Conservation (phyloP, 2,888 invertebrate genomes). For the Cactoblastis cactorum region DNA sequence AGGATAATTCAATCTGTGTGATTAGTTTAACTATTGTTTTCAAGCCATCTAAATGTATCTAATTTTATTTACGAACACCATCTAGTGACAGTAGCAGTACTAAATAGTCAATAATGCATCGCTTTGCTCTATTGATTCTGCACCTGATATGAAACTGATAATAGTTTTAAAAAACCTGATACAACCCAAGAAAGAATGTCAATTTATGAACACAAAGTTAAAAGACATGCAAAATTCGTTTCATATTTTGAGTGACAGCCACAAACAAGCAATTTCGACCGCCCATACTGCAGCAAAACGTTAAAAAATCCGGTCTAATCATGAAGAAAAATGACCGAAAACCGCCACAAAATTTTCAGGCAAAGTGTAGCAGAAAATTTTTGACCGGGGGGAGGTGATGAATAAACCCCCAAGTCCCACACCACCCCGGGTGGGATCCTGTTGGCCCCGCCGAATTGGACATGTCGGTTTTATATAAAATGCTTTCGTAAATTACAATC, state of each 20-base stretch:
- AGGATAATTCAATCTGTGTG: no score
- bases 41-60: no score
- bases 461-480: neutral
- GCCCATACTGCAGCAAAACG: neutral
- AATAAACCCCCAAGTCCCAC: constrained; percentile 27
- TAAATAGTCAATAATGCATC: no score
- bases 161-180: neutral
- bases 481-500: constrained; percentile 11
- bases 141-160: no score
- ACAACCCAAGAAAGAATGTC: neutral
- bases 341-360: constrained; percentile 16
- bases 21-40: no score
- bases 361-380: constrained; percentile 18
- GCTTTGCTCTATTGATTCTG: no score
- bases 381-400: constrained; percentile 26
- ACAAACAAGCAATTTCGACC: neutral
- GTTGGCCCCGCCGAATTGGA: neutral
- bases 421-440: neutral
- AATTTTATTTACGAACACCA: no score
- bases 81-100: no score
- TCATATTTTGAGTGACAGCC: neutral
- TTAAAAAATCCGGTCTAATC: constrained; percentile 15
- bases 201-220: neutral
- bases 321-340: constrained; percentile 13
- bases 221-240: neutral